Conservation (phyloP, 2,797 vertebrate species). For the Setipinna tenuifilis region DNA sequence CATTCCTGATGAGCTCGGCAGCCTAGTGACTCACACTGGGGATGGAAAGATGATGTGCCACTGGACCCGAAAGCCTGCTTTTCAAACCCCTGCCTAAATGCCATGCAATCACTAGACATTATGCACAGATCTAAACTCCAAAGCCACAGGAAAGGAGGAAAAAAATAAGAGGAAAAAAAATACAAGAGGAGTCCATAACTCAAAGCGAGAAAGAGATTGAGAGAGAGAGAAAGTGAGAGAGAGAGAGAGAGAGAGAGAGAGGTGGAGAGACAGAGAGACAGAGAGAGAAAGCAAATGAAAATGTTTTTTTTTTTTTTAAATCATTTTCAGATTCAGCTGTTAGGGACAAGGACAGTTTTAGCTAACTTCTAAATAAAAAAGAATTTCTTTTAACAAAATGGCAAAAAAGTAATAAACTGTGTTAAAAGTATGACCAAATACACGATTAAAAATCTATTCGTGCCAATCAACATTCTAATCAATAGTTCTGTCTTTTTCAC, state of each 20-base stretch:
- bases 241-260: slow-evolving; percentile 23
- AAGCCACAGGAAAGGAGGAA: slow-evolving; percentile 59
- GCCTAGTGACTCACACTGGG: slow-evolving; percentile 75
- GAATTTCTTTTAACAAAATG: neutral
- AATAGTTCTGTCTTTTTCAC: neutral
- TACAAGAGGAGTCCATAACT: slow-evolving; percentile 70
- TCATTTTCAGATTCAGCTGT: slow-evolving; percentile 60
- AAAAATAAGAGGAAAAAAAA: slow-evolving; percentile 44
- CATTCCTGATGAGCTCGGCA: slow-evolving; percentile 81
- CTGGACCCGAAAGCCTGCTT: slow-evolving; percentile 67
- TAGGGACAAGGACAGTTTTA: slow-evolving; percentile 69
- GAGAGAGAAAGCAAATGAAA: slow-evolving; percentile 56
- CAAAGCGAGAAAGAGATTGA: slow-evolving; percentile 48
- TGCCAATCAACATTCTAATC: neutral
- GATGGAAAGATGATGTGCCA: slow-evolving; percentile 74
- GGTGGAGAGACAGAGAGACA: slow-evolving; percentile 62
- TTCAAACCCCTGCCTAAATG: slow-evolving; percentile 62
- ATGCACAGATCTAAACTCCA: slow-evolving; percentile 77
- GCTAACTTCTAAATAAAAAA: slow-evolving; percentile 65
- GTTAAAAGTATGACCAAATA: neutral
- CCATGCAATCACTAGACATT: slow-evolving; percentile 80
- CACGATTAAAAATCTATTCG: neutral
- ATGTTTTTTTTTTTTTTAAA: slow-evolving; percentile 64
- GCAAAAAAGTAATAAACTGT: neutral
- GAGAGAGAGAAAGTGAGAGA: neutral